Conservation (phyloP, 30 jellyfish, hydroid and myxozoan genomes). For the Cassiopea xamachana region DNA sequence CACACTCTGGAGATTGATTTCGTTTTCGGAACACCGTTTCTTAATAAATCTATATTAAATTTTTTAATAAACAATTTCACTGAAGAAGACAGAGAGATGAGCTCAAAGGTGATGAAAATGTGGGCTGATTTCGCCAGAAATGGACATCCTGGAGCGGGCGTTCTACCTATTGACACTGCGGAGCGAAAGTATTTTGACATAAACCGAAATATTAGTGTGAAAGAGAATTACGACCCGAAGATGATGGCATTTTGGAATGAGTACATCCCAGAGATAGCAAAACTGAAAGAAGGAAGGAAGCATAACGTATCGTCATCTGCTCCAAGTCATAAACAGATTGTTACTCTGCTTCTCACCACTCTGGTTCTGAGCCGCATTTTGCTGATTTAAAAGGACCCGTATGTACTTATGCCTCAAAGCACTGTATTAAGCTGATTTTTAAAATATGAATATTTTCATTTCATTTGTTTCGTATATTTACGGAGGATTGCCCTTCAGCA, state of each 20-base stretch:
- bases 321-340: too few relatives aligned
- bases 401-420: too few relatives aligned
- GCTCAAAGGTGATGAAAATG: constrained; percentile 45
- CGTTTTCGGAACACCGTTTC: constrained; percentile 30
- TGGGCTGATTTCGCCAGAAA: constrained; percentile 60
- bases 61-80: background rate
- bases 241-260: constrained; percentile 55
- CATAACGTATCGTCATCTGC: too few relatives aligned
- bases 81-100: constrained; percentile 7
- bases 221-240: constrained; percentile 40
- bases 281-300: background rate
- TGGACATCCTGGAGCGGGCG: constrained; percentile 34
- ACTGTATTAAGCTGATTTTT: too few relatives aligned
- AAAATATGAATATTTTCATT: too few relatives aligned
- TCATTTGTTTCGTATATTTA: too few relatives aligned
- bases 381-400: too few relatives aligned
- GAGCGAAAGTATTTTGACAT: constrained; percentile 9
- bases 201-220: background rate
- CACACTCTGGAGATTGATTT: constrained; percentile 33
- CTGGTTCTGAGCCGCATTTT: too few relatives aligned
- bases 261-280: background rate
- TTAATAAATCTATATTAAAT: background rate
- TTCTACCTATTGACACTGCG: constrained; percentile 4
- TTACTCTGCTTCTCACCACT: too few relatives aligned
- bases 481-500: too few relatives aligned